Percentiles rank a stretch among this genome's conserved stretches.
phyloP scores from a whole-genome alignment of 37 sponge, comb jelly and placozoan species.

The Haliclona indistincta region DNA sequence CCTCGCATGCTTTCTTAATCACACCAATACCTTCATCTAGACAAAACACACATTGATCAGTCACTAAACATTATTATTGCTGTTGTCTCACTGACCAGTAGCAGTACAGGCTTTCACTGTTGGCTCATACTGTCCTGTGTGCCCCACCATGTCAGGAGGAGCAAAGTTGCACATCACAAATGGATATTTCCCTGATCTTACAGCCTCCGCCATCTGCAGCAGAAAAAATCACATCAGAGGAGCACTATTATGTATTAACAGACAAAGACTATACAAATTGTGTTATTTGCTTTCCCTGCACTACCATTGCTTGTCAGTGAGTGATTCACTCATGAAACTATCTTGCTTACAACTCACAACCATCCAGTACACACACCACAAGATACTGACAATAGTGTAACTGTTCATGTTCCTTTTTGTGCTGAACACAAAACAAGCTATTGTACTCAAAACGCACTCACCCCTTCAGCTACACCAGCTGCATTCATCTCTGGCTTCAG shows the following conservation, averaged over 20 bases:
- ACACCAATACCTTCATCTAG: slow-evolving; percentile 82
- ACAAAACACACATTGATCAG: not conserved
- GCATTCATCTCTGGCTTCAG: slow-evolving; percentile 97
- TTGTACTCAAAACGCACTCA: slow-evolving; percentile 52
- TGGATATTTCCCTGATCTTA: slow-evolving; percentile 76
- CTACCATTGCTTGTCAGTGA: too few species aligned
- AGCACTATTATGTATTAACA: too few species aligned
- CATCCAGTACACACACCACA: too few species aligned
- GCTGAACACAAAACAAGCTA: too few species aligned
- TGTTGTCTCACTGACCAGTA: slow-evolving; percentile 62
- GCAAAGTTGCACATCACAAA: slow-evolving; percentile 99
- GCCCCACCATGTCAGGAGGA: slow-evolving; percentile 99
- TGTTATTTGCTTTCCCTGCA: too few species aligned
- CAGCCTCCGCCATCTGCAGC: slow-evolving; percentile 77
- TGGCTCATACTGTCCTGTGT: slow-evolving; percentile 95
- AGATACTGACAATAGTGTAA: too few species aligned
- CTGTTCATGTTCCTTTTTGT: too few species aligned
- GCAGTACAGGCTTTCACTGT: slow-evolving; percentile 84
- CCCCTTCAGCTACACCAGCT: slow-evolving; percentile 83
- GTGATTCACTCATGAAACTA: too few species aligned
- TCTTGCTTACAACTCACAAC: too few species aligned
- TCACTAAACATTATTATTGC: not conserved
- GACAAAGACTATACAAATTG: too few species aligned
- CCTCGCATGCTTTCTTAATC: slow-evolving; percentile 78
- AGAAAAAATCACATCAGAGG: too few species aligned